These are phyloP conservation scores for Characodon lateralis DNA, from an alignment of 2,797 vertebrate genomes.

Conservation along the genomic window DNA sequence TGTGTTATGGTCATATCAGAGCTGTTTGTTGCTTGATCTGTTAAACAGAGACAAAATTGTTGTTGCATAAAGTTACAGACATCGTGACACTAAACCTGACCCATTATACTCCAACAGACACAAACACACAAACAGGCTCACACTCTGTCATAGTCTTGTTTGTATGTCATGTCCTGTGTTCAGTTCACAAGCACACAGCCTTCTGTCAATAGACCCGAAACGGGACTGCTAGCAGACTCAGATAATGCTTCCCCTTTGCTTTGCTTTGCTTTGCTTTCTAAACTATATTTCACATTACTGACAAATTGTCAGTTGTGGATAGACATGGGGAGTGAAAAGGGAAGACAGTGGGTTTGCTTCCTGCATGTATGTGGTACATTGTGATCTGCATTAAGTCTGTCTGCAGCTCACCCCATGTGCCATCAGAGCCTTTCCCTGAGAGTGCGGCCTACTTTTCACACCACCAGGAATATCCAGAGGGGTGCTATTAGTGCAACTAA, in stretches of 20 bases:
- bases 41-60: constrained; percentile 8
- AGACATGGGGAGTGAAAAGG: constrained; percentile 35
- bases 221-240: constrained; percentile 26
- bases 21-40: constrained; percentile 9
- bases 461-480: constrained; percentile 80
- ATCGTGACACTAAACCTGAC: constrained; percentile 46
- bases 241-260: constrained; percentile 16
- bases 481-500: constrained; percentile 76
- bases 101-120: constrained; percentile 18
- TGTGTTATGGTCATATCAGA: background rate
- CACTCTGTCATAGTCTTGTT: constrained; percentile 24
- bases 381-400: constrained; percentile 60
- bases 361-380: constrained; percentile 27
- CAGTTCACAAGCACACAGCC: constrained; percentile 25
- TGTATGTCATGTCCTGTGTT: constrained; percentile 36
- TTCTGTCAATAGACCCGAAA: constrained; percentile 53
- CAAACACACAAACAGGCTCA: constrained; percentile 41
- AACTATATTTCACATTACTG: constrained; percentile 8
- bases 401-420: constrained; percentile 57
- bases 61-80: constrained; percentile 16
- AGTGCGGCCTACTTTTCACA: constrained; percentile 80
- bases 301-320: background rate
- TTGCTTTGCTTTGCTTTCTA: background rate
- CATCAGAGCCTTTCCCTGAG: constrained; percentile 77
- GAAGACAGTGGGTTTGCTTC: constrained; percentile 17